phyloP scores from a whole-genome alignment of 1,140 invertebrate species.

The Aphis craccivora region DNA sequence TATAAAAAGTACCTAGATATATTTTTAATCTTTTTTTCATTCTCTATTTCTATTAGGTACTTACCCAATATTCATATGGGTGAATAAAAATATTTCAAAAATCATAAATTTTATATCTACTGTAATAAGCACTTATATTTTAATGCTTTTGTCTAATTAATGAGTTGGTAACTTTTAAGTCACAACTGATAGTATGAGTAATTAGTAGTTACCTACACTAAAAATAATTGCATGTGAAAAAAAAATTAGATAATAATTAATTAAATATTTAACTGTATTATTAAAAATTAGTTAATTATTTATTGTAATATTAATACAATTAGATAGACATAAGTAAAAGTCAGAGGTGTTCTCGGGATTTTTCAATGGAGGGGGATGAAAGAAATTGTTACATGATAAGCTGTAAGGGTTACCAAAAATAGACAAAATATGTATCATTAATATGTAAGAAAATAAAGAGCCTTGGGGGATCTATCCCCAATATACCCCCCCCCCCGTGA shows the following conservation, averaged over 20 bases:
- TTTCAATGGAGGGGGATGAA: no score
- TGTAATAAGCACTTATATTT: slow-evolving; percentile 4
- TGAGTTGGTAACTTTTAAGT: background rate
- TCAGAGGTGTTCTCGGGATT: no score
- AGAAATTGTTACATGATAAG: no score
- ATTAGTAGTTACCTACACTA: background rate
- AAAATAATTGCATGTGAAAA: background rate
- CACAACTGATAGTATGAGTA: background rate
- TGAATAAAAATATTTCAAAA: background rate
- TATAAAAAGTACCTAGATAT: no score
- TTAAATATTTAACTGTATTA: slow-evolving; percentile 6
- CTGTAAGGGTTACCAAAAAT: no score
- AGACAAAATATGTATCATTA: no score
- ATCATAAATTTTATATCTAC: background rate
- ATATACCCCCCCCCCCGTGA: no score
- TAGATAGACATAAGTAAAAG: background rate
- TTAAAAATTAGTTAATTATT: background rate
- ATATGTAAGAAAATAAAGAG: no score
- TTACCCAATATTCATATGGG: no score
- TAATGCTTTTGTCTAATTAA: background rate
- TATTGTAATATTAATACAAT: no score
- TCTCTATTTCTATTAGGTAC: background rate
- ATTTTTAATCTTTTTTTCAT: background rate
- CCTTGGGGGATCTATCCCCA: no score
- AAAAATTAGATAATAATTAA: background rate